Conservation (phyloP, 2,113 vertebrate genomes). For the Bungarus multicinctus region DNA sequence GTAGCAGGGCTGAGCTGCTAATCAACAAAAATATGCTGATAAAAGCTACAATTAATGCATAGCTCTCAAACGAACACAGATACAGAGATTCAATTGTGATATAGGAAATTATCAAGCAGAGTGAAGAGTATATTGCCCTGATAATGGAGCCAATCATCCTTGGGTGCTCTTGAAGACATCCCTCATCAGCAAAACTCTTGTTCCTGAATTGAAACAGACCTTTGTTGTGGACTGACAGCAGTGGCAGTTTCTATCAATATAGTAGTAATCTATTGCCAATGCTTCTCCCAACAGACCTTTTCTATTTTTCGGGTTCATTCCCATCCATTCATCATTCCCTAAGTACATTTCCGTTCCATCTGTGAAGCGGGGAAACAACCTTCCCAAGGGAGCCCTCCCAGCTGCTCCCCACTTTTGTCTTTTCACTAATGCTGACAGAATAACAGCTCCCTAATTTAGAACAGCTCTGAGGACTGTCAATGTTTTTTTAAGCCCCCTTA, state of each 20-base stretch:
- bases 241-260: neutral
- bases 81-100: neutral
- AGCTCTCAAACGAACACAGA: neutral
- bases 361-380: neutral
- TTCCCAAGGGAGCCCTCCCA: neutral
- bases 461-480: neutral
- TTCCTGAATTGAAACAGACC: conserved; percentile 4
- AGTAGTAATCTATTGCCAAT: neutral
- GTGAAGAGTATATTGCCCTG: neutral
- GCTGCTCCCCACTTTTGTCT: neutral
- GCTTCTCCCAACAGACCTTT: neutral
- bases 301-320: neutral
- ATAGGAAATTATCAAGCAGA: neutral
- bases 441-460: conserved; percentile 1
- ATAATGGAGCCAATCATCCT: conserved; percentile 14
- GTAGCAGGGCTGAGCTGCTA: neutral
- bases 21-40: neutral
- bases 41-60: neutral
- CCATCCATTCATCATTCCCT: conserved; percentile 20
- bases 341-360: neutral
- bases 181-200: neutral
- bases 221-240: neutral
- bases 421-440: neutral
- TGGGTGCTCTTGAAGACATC: neutral
- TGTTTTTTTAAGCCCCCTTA: neutral